A percentile compares a stretch with the other conserved stretches of the same genome.
phyloP scores from a whole-genome alignment of 2,113 vertebrate species.

The Pelecanoides urinatrix region DNA sequence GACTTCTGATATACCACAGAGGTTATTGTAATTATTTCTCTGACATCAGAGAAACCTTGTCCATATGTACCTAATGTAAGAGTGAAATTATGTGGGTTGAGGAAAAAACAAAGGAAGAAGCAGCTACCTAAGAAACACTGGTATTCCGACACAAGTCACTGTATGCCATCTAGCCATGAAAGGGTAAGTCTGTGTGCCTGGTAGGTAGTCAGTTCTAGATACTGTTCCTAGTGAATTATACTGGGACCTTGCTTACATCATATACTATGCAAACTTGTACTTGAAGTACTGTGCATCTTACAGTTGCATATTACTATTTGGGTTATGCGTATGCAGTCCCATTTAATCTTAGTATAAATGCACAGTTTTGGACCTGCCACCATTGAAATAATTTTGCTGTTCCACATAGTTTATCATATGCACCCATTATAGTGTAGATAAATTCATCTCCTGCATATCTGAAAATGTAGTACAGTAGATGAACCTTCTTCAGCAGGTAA shows the following conservation, averaged over 20 bases:
- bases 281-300: background rate
- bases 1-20: background rate
- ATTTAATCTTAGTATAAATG: background rate
- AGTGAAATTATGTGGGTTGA: background rate
- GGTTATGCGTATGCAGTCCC: background rate
- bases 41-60: background rate
- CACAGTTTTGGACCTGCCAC: conserved; percentile 29
- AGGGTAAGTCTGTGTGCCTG: conserved; percentile 1
- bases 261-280: conserved; percentile 14
- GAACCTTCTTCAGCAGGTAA: background rate
- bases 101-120: background rate
- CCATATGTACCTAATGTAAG: background rate
- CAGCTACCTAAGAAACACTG: background rate
- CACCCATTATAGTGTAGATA: background rate
- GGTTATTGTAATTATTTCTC: conserved; percentile 17
- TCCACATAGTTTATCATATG: background rate
- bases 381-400: background rate
- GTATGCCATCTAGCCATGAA: background rate
- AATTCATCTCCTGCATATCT: background rate
- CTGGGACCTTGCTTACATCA: conserved; percentile 16
- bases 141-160: background rate
- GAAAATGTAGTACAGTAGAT: background rate
- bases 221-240: background rate
- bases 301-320: background rate
- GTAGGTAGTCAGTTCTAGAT: background rate